Evolutionary conservation across 2,113 vertebrate species (phyloP).

Genomic region (Lynx canadensis): DNA sequence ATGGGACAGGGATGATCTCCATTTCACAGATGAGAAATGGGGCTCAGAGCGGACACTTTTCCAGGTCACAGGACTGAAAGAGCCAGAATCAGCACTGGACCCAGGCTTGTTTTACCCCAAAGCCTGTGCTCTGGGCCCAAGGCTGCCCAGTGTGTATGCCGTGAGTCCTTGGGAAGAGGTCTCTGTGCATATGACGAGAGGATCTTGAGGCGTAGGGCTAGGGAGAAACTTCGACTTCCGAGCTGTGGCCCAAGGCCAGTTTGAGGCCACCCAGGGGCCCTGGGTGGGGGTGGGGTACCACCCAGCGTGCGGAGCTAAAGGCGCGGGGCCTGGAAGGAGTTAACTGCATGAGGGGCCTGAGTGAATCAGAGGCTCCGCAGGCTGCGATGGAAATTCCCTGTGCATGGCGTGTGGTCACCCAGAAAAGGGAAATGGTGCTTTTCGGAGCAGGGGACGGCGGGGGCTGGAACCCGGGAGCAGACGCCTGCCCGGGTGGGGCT

Average conservation of each 20-base stretch:
- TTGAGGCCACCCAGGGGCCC: background rate
- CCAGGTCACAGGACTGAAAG: background rate
- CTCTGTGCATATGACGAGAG: fast-evolving
- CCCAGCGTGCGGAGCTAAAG: background rate
- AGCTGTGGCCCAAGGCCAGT: background rate
- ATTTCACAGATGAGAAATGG: background rate
- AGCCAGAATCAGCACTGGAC: background rate
- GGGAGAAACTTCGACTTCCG: background rate
- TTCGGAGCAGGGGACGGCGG: slow-evolving; percentile 84
- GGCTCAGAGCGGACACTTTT: background rate
- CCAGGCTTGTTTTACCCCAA: too few relatives aligned
- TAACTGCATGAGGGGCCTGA: slow-evolving; percentile 82
- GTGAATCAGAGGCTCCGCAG: slow-evolving; percentile 88
- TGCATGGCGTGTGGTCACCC: slow-evolving; percentile 86
- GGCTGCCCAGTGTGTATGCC: background rate
- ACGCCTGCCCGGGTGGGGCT: slow-evolving; percentile 77
- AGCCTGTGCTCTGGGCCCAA: background rate
- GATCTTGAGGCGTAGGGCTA: background rate
- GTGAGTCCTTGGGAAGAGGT: background rate
- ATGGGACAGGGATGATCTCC: background rate
- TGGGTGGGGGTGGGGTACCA: fast-evolving
- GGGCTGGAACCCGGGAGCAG: slow-evolving; percentile 82
- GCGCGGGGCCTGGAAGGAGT: slow-evolving; percentile 84
- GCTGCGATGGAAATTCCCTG: slow-evolving; percentile 88
- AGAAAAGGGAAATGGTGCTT: slow-evolving; percentile 90